Evolutionary conservation across 2,888 invertebrate species (phyloP).

Genomic region (Vanessa cardui): DNA sequence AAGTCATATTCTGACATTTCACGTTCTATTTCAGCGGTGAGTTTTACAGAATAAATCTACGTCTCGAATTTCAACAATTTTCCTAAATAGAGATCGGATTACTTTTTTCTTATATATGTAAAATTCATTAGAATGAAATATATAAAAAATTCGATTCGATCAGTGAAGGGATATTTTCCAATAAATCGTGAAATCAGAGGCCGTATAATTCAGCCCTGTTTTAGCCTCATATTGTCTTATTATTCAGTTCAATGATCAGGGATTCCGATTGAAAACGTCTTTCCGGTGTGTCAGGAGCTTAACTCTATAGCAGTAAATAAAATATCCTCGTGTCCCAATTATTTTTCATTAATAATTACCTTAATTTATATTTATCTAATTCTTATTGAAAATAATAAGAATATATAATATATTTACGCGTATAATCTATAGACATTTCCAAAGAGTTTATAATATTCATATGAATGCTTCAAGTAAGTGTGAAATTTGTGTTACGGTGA

Average conservation of each 20-base stretch:
- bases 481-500: too few relatives aligned
- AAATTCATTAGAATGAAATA: not conserved
- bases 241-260: constrained; percentile 18
- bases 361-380: too few relatives aligned
- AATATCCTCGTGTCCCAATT: not conserved
- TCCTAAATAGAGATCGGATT: too few relatives aligned
- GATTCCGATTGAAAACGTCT: not conserved
- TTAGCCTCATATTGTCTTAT: constrained; percentile 21
- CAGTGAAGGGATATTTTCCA: not conserved
- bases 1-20: too few relatives aligned
- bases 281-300: not conserved
- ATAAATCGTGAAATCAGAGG: constrained; percentile 1
- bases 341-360: not conserved
- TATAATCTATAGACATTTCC: too few relatives aligned
- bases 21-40: too few relatives aligned
- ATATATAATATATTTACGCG: too few relatives aligned
- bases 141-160: not conserved
- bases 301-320: not conserved
- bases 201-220: not conserved
- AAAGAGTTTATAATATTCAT: too few relatives aligned
- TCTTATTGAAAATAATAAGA: too few relatives aligned
- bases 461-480: too few relatives aligned
- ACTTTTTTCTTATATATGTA: not conserved
- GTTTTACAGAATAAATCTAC: too few relatives aligned
- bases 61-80: too few relatives aligned